phyloP scores from a whole-genome alignment of 35 echinoderm and acorn worm species.

The Lytechinus variegatus region DNA sequence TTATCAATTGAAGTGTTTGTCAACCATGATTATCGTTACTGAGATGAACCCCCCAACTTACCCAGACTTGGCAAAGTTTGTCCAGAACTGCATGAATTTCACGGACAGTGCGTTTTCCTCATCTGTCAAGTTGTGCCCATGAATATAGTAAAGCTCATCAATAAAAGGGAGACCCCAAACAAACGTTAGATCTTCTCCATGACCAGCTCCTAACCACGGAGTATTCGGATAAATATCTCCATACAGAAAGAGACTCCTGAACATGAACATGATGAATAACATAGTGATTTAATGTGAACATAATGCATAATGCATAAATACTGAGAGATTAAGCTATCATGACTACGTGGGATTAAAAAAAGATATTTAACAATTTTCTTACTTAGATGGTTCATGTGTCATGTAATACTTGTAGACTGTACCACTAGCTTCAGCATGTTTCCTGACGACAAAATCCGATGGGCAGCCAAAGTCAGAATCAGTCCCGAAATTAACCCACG shows the following conservation, averaged over 20 bases:
- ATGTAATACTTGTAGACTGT: conserved; percentile 67
- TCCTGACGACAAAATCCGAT: conserved; percentile 34
- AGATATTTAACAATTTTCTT: background rate
- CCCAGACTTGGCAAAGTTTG: conserved; percentile 96
- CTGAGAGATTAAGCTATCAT: too few relatives aligned
- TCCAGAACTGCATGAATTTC: conserved; percentile 79
- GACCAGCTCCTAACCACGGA: conserved; percentile 72
- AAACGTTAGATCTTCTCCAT: conserved; percentile 79
- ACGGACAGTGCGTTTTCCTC: conserved; percentile 70
- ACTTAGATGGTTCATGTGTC: conserved; percentile 62
- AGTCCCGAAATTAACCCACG: conserved; percentile 47
- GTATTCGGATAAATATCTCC: conserved; percentile 22
- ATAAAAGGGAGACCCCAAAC: conserved; percentile 65
- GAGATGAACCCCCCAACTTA: conserved; percentile 42
- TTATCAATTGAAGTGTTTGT: too few relatives aligned
- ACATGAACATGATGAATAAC: background rate
- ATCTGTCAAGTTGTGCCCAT: conserved; percentile 32
- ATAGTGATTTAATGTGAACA: background rate
- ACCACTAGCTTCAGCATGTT: conserved; percentile 42
- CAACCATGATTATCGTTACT: too few relatives aligned
- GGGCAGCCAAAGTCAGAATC: conserved; percentile 67
- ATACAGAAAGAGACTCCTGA: conserved; percentile 52
- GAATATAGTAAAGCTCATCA: conserved; percentile 43
- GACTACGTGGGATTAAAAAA: too few relatives aligned
- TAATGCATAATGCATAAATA: too few relatives aligned